These are phyloP conservation scores for Enteromius mattozi DNA, from an alignment of 2,797 vertebrate genomes.

Conservation along the genomic window DNA sequence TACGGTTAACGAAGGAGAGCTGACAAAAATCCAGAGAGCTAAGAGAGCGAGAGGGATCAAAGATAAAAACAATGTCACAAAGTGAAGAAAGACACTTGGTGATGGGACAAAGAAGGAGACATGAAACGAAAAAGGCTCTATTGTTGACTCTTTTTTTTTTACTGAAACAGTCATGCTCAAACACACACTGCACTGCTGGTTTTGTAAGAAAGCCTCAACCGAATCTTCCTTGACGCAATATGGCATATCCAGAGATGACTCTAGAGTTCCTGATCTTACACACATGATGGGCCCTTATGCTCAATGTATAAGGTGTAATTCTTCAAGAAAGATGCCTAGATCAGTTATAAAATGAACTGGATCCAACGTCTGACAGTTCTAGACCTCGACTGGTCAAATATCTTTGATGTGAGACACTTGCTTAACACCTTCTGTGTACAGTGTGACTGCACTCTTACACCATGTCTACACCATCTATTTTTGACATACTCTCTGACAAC, in stretches of 20 bases:
- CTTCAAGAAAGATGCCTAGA: background rate
- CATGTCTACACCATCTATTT: background rate
- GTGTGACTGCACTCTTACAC: background rate
- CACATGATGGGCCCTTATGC: background rate
- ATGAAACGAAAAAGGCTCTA: constrained; percentile 10
- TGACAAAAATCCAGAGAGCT: constrained; percentile 48
- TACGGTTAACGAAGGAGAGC: constrained; percentile 35
- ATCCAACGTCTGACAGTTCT: background rate
- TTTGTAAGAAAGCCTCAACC: background rate
- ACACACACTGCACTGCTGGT: background rate
- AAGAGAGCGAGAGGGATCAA: constrained; percentile 21
- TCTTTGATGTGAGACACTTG: background rate
- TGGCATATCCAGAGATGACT: background rate
- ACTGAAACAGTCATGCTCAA: constrained; percentile 9
- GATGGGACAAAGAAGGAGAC: background rate
- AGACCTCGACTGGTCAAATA: background rate
- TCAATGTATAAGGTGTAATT: background rate
- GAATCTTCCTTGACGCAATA: background rate
- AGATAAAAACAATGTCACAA: constrained; percentile 38
- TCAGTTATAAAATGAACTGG: background rate
- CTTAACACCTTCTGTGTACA: background rate
- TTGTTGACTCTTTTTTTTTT: background rate
- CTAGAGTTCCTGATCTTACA: background rate
- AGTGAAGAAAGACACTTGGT: constrained; percentile 27
- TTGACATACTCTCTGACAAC: background rate